Evolutionary conservation across 1,140 invertebrate species (phyloP).

Genomic region (Protaetia brevitarsis): DNA sequence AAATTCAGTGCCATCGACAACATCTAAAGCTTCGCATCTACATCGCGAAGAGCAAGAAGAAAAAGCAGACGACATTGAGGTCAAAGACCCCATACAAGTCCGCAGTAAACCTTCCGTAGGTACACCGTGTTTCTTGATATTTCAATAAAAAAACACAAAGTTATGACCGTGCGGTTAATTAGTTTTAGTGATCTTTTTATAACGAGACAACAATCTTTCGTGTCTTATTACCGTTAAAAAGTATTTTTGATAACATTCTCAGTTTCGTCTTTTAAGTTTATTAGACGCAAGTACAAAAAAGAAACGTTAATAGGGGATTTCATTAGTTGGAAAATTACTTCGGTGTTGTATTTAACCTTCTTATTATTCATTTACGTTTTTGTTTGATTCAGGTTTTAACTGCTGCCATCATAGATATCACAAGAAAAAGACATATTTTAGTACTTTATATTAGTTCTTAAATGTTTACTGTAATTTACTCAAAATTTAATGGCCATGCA

Average conservation of each 20-base stretch:
- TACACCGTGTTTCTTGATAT: background rate
- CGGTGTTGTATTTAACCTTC: too few species aligned
- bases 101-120: background rate
- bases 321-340: too few species aligned
- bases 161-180: constrained; percentile 3
- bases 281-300: too few species aligned
- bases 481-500: too few species aligned
- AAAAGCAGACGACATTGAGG: constrained; percentile 10
- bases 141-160: constrained; percentile 12
- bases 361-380: too few species aligned
- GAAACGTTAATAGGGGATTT: too few species aligned
- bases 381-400: too few species aligned
- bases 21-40: background rate
- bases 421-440: too few species aligned
- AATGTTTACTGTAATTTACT: too few species aligned
- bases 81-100: constrained; percentile 4
- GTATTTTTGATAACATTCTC: background rate
- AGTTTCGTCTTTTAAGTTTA: background rate
- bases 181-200: background rate
- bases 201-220: background rate
- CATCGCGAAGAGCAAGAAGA: background rate
- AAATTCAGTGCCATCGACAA: background rate
- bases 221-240: background rate
- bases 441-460: too few species aligned
- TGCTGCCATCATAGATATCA: too few species aligned